Evolutionary conservation across 2,113 vertebrate genomes (phyloP).

Genomic region (Ailuropoda melanoleuca): DNA sequence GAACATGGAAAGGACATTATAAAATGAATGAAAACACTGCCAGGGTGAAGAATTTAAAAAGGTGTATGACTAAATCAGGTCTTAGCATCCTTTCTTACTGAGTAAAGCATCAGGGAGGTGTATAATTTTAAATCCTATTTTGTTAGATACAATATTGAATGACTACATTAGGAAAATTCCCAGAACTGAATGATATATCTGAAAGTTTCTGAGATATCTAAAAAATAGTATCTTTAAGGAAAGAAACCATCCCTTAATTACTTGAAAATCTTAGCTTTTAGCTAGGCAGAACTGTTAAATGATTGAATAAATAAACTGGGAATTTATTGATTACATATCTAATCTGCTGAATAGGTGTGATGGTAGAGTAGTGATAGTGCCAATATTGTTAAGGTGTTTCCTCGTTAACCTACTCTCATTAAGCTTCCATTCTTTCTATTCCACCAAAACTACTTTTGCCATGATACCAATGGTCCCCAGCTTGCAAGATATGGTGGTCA

Average conservation of each 20-base stretch:
- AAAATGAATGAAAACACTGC: slow-evolving; percentile 39
- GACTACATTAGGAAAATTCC: neutral
- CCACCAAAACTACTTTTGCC: neutral
- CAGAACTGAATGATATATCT: neutral
- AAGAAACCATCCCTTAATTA: neutral
- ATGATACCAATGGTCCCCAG: neutral
- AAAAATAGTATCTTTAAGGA: slow-evolving; percentile 18
- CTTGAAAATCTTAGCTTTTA: neutral
- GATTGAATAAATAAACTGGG: neutral
- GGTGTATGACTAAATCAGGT: neutral
- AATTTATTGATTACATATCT: neutral
- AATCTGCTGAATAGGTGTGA: neutral
- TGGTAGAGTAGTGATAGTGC: neutral
- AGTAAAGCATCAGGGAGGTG: neutral
- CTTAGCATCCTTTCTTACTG: neutral
- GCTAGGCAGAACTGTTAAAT: neutral
- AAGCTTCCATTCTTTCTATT: neutral
- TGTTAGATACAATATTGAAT: neutral
- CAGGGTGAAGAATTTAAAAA: neutral
- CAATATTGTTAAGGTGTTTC: neutral
- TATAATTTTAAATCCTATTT: slow-evolving; percentile 35
- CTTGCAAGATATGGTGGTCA: neutral
- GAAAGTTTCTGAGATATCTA: neutral
- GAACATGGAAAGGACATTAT: slow-evolving; percentile 5
- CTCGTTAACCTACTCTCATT: neutral